phyloP scores from a whole-genome alignment of 2,888 invertebrate genomes.

The Diarsia brunnea region DNA sequence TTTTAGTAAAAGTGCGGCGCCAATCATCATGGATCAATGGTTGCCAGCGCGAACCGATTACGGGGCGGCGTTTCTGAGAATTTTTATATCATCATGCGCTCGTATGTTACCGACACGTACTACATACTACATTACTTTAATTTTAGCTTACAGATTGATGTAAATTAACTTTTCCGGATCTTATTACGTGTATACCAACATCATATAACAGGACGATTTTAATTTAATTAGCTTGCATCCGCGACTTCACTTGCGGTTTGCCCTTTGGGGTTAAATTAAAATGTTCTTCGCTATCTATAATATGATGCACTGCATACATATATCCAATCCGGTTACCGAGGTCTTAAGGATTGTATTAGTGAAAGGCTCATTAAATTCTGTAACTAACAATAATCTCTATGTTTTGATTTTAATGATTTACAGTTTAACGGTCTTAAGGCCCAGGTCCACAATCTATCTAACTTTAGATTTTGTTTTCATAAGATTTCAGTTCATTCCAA shows the following conservation, averaged over 20 bases:
- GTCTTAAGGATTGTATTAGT: conserved; percentile 60
- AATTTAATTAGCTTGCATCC: conserved; percentile 52
- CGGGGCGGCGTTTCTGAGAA: conserved; percentile 61
- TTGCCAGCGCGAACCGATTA: conserved; percentile 57
- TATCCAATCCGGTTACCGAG: conserved; percentile 59
- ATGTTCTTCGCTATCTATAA: conserved; percentile 45
- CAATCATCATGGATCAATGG: conserved; percentile 65
- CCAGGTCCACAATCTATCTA: conserved; percentile 2
- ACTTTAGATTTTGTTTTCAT: not conserved
- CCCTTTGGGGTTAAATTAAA: conserved; percentile 59
- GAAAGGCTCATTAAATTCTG: conserved; percentile 61
- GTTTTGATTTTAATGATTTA: conserved; percentile 33
- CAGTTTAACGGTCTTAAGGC: conserved; percentile 2
- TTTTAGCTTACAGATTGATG: conserved; percentile 54
- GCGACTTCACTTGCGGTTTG: conserved; percentile 36
- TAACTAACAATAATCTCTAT: conserved; percentile 39
- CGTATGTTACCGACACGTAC: conserved; percentile 60
- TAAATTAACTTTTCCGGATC: conserved; percentile 44
- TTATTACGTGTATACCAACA: conserved; percentile 49
- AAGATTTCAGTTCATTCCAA: not conserved
- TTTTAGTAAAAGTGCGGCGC: conserved; percentile 64
- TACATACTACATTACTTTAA: conserved; percentile 60
- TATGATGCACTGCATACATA: conserved; percentile 56
- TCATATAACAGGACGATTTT: conserved; percentile 37
- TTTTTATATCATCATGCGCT: conserved; percentile 59